phyloP scores from a whole-genome alignment of 2,113 vertebrate genomes.

The Cairina moschata region DNA sequence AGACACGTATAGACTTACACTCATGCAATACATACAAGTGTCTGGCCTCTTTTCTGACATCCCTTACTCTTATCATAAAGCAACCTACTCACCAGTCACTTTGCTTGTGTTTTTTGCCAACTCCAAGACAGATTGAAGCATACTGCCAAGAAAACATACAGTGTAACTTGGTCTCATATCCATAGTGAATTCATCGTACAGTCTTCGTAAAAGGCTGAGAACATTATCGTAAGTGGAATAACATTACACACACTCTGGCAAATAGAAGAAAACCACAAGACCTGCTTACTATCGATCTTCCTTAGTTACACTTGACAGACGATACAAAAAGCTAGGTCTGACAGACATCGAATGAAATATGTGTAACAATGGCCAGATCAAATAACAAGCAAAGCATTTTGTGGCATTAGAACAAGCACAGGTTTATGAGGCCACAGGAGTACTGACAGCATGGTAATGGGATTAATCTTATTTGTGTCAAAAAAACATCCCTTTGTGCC shows the following conservation, averaged over 20 bases:
- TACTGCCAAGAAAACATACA: neutral
- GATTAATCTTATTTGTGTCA: constrained; percentile 2
- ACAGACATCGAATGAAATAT: neutral
- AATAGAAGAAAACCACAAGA: neutral
- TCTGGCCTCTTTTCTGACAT: neutral
- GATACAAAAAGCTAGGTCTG: neutral
- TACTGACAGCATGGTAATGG: neutral
- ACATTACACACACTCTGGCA: neutral
- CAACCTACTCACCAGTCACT: neutral
- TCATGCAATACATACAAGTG: neutral
- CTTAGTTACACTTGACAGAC: neutral
- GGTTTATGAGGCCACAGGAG: neutral
- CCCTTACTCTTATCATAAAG: neutral
- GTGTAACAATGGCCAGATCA: neutral
- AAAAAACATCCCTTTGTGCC: neutral
- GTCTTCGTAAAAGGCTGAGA: neutral
- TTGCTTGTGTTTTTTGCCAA: neutral
- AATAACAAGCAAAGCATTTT: neutral
- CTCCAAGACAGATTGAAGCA: neutral
- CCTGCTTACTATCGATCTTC: neutral
- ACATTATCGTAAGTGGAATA: neutral
- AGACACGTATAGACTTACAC: neutral
- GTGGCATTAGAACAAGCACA: neutral
- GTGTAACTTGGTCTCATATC: neutral
- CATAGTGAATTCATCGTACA: neutral